Base-by-base conservation (phyloP, 2,888 invertebrate genomes). In the Calameuta idolon region DNA sequence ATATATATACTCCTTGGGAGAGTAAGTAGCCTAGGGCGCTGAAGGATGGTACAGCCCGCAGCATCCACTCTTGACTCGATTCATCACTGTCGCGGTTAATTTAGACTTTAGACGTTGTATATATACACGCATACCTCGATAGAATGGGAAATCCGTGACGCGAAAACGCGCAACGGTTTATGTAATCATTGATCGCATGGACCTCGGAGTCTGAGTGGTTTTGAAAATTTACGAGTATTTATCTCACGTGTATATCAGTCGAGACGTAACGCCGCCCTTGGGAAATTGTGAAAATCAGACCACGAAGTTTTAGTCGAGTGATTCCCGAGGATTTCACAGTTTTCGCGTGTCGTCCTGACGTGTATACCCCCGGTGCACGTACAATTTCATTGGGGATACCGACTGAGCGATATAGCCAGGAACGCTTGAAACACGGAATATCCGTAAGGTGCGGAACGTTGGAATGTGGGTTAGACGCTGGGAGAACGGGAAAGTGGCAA, bases 21-120 rank as follows among this genome's bases (percentile, higher is more conserved):
- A 55, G 55, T 55, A 55, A 55, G 55, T 23, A 55, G 55, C 55
- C 55, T 23, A 55, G 23, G 55, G 23, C 55, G 55, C 55, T 55
- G 55, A 55, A 55, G 23, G 55, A 55, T 55, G 55, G 55, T 55
- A 55, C 55, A 55, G 55, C 55, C 55, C 55, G 55, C 23, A 55
- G 23, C 55, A 55, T 55, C 55, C 55, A 55, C 23, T 74, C 75
- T 69, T 75, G 74, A 77, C 80, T 82, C 84, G 80, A 88, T 88
- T 85, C 84, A 85, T 88, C 88, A 87, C 83, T 85, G 87, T 87
- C 87, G 78, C 69, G 81, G 83, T 85, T 88, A 85, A 88, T 88
- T 85, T 83, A 80, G 80, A 84, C 81, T 88, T 85, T 83, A 80
- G 80, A 84, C 81, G 76, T 34, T 11, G 34, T 55, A 55, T 55